phyloP scores from a whole-genome alignment of 2,797 vertebrate genomes.

The Lutjanus argentimaculatus region DNA sequence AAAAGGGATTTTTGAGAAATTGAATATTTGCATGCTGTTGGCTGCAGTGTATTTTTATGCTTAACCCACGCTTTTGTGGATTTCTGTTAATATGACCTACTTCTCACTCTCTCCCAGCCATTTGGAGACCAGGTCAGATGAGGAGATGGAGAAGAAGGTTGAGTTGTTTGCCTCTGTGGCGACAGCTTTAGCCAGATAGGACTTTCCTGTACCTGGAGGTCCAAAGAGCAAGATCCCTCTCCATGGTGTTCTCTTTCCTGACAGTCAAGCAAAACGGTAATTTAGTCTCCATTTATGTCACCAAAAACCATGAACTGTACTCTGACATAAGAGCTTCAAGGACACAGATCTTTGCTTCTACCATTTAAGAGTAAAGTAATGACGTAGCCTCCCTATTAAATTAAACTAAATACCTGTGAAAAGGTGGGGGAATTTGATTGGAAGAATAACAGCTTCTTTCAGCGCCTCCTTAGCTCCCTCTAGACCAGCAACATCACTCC shows the following conservation, averaged over 20 bases:
- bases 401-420: constrained; percentile 91
- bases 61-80: neutral
- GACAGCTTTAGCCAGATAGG: constrained; percentile 98
- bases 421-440: constrained; percentile 99
- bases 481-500: constrained; percentile 96
- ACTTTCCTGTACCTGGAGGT: constrained; percentile 98
- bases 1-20: constrained; percentile 21
- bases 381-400: neutral
- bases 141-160: constrained; percentile 98
- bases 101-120: constrained; percentile 99
- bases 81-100: constrained; percentile 82
- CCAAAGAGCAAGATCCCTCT: constrained; percentile 97
- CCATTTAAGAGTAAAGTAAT: neutral
- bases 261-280: constrained; percentile 30
- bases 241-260: constrained; percentile 99
- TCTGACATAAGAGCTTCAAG: constrained; percentile 4
- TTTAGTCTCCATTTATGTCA: constrained; percentile 3
- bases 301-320: neutral
- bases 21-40: neutral
- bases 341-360: neutral
- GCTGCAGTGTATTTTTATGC: neutral
- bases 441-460: constrained; percentile 98
- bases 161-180: constrained; percentile 99
- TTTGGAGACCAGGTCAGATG: constrained; percentile 98
- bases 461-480: constrained; percentile 98